Conservation (phyloP, 1,140 invertebrate species). For the Trissolcus basalis region DNA sequence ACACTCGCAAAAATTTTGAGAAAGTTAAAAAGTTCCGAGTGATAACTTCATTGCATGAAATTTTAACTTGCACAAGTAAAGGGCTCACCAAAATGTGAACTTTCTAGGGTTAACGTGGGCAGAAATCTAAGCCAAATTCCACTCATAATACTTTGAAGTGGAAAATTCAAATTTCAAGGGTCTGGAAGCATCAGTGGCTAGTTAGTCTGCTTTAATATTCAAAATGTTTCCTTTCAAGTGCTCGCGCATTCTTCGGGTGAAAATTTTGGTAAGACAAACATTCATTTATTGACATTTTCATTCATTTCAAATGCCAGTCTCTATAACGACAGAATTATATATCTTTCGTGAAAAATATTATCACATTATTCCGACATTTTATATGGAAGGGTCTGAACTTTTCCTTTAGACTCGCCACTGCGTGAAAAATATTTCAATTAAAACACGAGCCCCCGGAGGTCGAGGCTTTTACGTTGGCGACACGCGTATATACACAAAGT, state of each 20-base stretch:
- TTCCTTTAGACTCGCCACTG: not conserved
- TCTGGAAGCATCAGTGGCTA: slow-evolving; percentile 3
- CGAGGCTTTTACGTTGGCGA: not conserved
- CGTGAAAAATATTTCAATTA: slow-evolving; percentile 2
- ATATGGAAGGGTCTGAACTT: too few species aligned
- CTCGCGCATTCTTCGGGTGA: not conserved
- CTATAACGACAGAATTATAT: too few species aligned
- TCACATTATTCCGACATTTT: too few species aligned
- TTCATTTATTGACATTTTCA: too few species aligned
- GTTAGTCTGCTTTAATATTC: slow-evolving; percentile 14
- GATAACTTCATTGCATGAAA: slow-evolving; percentile 9
- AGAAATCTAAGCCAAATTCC: slow-evolving; percentile 40
- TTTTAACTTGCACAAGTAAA: slow-evolving; percentile 3
- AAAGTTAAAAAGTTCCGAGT: not conserved
- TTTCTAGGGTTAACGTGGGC: slow-evolving; percentile 25
- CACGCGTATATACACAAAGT: slow-evolving; percentile 9
- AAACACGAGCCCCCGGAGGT: not conserved
- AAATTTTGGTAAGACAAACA: not conserved
- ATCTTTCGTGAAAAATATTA: too few species aligned
- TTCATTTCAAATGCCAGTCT: too few species aligned
- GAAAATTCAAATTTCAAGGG: slow-evolving; percentile 32
- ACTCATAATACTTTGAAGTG: slow-evolving; percentile 41
- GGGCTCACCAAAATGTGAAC: slow-evolving; percentile 11
- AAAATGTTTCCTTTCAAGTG: not conserved
- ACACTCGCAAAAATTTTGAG: not conserved